A percentile compares a stretch with the other conserved stretches of the same genome.
These are phyloP conservation scores for Leptopilina myrica DNA, from an alignment of 2,888 invertebrate species.

Conservation along the genomic window DNA sequence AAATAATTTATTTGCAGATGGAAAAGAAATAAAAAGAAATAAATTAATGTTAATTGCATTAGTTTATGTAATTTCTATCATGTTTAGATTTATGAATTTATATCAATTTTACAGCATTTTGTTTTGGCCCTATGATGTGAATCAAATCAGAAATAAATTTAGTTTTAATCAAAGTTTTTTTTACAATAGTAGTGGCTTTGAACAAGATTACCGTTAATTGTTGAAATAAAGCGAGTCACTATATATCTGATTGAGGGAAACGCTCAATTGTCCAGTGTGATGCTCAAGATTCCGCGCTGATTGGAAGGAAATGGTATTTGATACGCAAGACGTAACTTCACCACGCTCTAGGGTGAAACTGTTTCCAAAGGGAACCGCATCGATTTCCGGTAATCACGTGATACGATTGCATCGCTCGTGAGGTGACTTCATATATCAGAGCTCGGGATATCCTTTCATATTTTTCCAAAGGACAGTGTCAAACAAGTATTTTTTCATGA, in stretches of 20 bases:
- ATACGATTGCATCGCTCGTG: conserved; percentile 49
- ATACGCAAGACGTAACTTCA: conserved; percentile 54
- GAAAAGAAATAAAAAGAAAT: no score
- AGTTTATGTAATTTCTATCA: no score
- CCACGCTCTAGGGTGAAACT: conserved; percentile 41
- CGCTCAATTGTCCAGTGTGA: conserved; percentile 31
- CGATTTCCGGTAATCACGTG: conserved; percentile 52
- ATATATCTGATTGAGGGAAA: conserved; percentile 20
- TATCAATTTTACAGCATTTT: no score
- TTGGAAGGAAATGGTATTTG: conserved; percentile 48
- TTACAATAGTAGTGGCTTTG: not conserved
- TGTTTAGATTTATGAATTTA: no score
- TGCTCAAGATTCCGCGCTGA: conserved; percentile 40
- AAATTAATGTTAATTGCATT: no score
- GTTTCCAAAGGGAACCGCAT: conserved; percentile 46
- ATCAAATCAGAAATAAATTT: no score
- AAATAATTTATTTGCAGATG: no score
- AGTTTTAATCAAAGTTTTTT: not conserved
- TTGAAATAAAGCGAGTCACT: conserved; percentile 17
- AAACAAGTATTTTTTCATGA: no score
- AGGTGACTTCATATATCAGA: conserved; percentile 27
- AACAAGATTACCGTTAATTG: conserved; percentile 8
- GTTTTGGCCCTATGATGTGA: no score
- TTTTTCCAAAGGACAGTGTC: no score
- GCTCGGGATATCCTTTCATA: not conserved